Evolutionary conservation across 2,113 vertebrate species (phyloP).

Genomic region (Rhinoderma darwinii): DNA sequence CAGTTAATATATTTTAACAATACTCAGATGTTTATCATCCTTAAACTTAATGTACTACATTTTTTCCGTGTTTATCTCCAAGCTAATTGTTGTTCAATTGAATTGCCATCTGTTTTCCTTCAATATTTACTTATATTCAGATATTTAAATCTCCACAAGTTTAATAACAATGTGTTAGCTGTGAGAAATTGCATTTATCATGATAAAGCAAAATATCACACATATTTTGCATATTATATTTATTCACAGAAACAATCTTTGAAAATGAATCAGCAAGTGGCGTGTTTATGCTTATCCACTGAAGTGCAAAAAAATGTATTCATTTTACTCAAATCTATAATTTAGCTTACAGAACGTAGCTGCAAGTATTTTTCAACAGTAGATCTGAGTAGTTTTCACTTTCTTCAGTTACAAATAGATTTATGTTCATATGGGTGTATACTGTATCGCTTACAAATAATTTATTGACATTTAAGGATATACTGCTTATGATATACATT

Average conservation of each 20-base stretch:
- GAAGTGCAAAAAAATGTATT: conserved; percentile 24
- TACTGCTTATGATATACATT: not conserved
- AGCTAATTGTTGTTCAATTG: conserved; percentile 42
- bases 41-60: conserved; percentile 13
- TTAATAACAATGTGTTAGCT: not conserved
- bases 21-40: conserved; percentile 25
- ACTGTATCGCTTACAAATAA: not conserved
- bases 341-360: conserved; percentile 18
- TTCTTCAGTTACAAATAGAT: not conserved
- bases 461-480: not conserved
- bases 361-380: not conserved
- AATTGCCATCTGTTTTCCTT: conserved; percentile 17
- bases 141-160: not conserved
- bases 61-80: conserved; percentile 4
- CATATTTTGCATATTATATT: conserved; percentile 35
- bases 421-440: not conserved
- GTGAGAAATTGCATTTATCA: conserved; percentile 22
- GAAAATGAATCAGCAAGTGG: conserved; percentile 28
- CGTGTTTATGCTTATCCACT: conserved; percentile 16
- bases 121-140: conserved; percentile 30
- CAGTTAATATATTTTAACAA: conserved; percentile 2
- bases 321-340: conserved; percentile 24
- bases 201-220: conserved; percentile 37
- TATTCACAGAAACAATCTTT: conserved; percentile 8
- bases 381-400: not conserved